Base-by-base conservation (phyloP, 2,113 vertebrate species). In the Microcebus ravelobensis region DNA sequence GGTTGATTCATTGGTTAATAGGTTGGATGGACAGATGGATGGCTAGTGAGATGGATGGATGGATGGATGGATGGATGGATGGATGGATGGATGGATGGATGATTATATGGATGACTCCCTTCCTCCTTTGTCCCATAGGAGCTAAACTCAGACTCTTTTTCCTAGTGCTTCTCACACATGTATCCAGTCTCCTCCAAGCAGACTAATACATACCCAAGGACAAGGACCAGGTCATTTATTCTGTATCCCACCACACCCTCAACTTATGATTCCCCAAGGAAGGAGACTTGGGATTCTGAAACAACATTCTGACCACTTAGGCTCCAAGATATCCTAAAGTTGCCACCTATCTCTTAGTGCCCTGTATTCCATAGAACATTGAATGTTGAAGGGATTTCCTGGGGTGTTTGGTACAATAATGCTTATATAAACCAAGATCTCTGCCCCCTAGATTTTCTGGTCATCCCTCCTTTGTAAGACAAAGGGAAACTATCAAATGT, bases 401-500 rank as follows among this genome's bases (percentile, higher is more conserved):
- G 25, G 42, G 29, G 11, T 31, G 0, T 10, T 74, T 68, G 42
- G 4, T 94, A 25, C 15, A 85, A 36, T 7, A 45, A n/a, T 29
- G 31, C 8, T 83, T 55, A 4, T 42, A 59, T 50, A 82, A 93
- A 68, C 48, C 13, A 17, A 81, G 6, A 3, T 59, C 55, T 48
- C 20, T 70, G 13, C 4, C 23, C 27, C 17, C 15, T n/a, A 8
- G 4, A 57, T 31, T 39, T 97, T 42, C 73, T 86, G 18, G 17
- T 42, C 55, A 71, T 52, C 12, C 3, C 9, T 29, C 23, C 27
- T 79, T 39, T 48, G 52, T 71, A 63, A 76, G 25, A 91, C 27
- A 86, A 95, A 88, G 7, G 18, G 42, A 65, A 88, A 57, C 23
- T 48, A 83, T 67, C 79, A 86, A n/a, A 65, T 23, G 21, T 85